phyloP scores from a whole-genome alignment of 2,113 vertebrate species.

The Myrmecobius fasciatus region DNA sequence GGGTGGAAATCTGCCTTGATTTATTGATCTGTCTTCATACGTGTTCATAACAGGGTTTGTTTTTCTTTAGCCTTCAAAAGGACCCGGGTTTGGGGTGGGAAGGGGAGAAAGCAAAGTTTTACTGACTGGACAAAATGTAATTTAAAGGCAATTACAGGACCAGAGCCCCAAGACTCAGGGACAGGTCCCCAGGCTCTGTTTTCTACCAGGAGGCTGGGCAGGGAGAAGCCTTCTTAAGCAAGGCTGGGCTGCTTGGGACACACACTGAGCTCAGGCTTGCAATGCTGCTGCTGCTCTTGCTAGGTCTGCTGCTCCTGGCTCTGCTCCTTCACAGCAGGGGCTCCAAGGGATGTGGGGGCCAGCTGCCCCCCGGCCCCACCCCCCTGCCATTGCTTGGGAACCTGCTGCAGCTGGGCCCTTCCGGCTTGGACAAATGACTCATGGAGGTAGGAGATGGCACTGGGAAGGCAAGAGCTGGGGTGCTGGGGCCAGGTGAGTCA shows the following conservation, averaged over 20 bases:
- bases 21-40: neutral
- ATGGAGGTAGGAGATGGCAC: too few species aligned
- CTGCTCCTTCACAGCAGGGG: neutral
- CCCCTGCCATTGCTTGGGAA: neutral
- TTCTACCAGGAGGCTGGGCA: neutral
- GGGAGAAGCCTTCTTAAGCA: neutral
- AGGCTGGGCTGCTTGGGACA: too few species aligned
- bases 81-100: neutral
- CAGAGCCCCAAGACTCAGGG: too few species aligned
- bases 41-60: neutral
- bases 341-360: accelerated
- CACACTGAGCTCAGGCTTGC: neutral
- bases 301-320: neutral
- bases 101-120: neutral
- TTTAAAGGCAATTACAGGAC: too few species aligned
- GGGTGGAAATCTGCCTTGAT: neutral
- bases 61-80: neutral
- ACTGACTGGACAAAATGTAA: neutral
- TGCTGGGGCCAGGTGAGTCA: conserved; percentile 67
- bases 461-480: neutral
- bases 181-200: too few species aligned
- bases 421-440: too few species aligned
- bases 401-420: conserved; percentile 27
- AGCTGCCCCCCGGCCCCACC: neutral
- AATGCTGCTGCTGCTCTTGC: neutral